Evolutionary conservation across 2,797 vertebrate genomes (phyloP).

Genomic region (Huso huso): DNA sequence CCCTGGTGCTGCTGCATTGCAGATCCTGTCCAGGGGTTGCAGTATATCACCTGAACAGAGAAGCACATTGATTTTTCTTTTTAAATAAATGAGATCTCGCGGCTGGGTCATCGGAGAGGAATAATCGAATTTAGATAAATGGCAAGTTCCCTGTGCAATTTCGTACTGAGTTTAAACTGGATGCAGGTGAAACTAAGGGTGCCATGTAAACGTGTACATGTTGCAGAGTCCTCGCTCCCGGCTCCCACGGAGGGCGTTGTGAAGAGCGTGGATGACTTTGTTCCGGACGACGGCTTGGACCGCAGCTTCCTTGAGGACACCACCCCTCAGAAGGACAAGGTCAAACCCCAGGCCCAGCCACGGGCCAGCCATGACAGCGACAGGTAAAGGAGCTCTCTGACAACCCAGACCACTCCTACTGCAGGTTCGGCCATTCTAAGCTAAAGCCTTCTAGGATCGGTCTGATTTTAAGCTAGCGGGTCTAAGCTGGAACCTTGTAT

Average conservation of each 20-base stretch:
- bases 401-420: too few relatives aligned
- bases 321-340: slow-evolving; percentile 41
- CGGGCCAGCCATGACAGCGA: slow-evolving; percentile 64
- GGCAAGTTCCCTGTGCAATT: neutral
- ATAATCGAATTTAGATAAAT: neutral
- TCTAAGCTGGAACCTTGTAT: too few relatives aligned
- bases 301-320: slow-evolving; percentile 84
- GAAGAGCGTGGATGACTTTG: slow-evolving; percentile 81
- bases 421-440: too few relatives aligned
- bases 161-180: neutral
- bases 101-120: neutral
- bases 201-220: neutral
- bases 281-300: slow-evolving; percentile 85
- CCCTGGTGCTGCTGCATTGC: slow-evolving; percentile 4
- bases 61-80: slow-evolving; percentile 5
- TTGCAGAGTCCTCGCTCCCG: slow-evolving; percentile 32
- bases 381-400: slow-evolving; percentile 54
- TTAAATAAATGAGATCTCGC: neutral
- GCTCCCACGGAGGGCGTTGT: slow-evolving; percentile 41
- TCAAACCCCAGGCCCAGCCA: slow-evolving; percentile 7
- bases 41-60: neutral
- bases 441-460: too few relatives aligned
- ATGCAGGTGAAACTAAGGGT: neutral
- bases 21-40: neutral
- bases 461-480: too few relatives aligned